phyloP scores from a whole-genome alignment of 2,888 invertebrate species.

The Julus scandinavius region DNA sequence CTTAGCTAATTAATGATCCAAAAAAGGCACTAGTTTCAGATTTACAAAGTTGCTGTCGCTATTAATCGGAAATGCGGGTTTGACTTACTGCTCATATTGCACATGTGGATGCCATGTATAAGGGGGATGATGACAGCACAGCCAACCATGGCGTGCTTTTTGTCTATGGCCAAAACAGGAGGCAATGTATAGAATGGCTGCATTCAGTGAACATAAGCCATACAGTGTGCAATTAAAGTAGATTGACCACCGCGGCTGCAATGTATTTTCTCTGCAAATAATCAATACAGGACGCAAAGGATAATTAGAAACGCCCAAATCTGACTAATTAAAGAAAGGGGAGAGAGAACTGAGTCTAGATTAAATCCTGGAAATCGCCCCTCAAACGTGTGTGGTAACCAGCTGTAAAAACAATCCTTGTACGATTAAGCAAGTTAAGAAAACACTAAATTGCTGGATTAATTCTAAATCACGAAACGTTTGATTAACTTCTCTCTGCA shows the following conservation, averaged over 20 bases:
- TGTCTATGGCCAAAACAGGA: background rate
- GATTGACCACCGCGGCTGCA: slow-evolving; percentile 8
- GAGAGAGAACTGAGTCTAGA: background rate
- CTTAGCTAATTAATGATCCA: slow-evolving; percentile 29
- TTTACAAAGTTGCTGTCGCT: slow-evolving; percentile 8
- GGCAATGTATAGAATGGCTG: background rate
- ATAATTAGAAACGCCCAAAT: slow-evolving; percentile 42
- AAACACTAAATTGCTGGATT: background rate
- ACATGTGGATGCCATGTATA: background rate
- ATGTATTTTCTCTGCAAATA: slow-evolving; percentile 32
- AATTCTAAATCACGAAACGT: background rate
- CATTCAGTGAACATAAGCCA: slow-evolving; percentile 11
- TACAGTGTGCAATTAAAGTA: background rate
- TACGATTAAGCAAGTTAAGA: background rate
- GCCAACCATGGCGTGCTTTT: background rate
- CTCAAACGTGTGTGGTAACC: background rate
- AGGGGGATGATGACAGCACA: background rate
- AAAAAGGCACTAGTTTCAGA: background rate
- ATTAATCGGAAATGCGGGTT: slow-evolving; percentile 39
- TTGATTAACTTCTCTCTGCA: background rate
- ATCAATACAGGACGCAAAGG: slow-evolving; percentile 18
- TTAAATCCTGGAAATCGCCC: background rate
- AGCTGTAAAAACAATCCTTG: slow-evolving; percentile 25
- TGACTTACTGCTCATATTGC: slow-evolving; percentile 15
- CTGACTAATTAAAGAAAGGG: slow-evolving; percentile 23